phyloP scores from a whole-genome alignment of 2,888 invertebrate genomes.

The Epicampocera succincta region DNA sequence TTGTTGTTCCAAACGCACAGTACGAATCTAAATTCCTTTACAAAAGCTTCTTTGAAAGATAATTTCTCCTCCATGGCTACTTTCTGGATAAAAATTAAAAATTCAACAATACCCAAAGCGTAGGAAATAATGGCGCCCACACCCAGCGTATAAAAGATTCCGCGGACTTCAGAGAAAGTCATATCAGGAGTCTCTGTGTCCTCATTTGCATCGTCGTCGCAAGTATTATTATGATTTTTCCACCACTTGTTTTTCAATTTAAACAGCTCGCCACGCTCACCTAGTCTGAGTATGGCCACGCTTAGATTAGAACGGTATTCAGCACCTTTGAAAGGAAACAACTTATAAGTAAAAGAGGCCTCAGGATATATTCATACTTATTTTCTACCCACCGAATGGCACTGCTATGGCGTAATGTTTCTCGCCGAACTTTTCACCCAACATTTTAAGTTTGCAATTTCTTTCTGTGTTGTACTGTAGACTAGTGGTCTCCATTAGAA shows the following conservation, averaged over 20 bases:
- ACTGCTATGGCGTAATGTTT: slow-evolving; percentile 97
- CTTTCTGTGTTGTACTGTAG: slow-evolving; percentile 94
- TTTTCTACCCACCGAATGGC: slow-evolving; percentile 88
- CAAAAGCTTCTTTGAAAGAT: slow-evolving; percentile 73
- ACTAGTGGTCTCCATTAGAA: slow-evolving; percentile 97
- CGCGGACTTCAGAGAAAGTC: slow-evolving; percentile 87
- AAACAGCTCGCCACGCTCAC: slow-evolving; percentile 92
- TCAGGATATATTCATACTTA: background rate
- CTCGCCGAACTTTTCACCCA: slow-evolving; percentile 91
- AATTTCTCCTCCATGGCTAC: slow-evolving; percentile 88
- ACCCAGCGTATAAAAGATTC: slow-evolving; percentile 92
- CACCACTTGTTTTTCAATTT: slow-evolving; percentile 95
- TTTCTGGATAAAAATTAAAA: slow-evolving; percentile 90
- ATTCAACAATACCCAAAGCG: slow-evolving; percentile 90
- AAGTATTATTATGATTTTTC: slow-evolving; percentile 85
- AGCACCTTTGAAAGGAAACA: slow-evolving; percentile 76
- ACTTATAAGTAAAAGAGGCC: too few relatives aligned
- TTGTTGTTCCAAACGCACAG: slow-evolving; percentile 77
- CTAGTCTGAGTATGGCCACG: slow-evolving; percentile 93
- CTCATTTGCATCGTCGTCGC: slow-evolving; percentile 70
- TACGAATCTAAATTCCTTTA: slow-evolving; percentile 75
- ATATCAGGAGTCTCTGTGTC: slow-evolving; percentile 73
- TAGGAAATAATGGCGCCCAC: slow-evolving; percentile 87
- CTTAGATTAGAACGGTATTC: slow-evolving; percentile 91
- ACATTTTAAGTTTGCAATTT: slow-evolving; percentile 89